Conservation (phyloP, 2,113 vertebrate species). For the Candoia aspera region DNA sequence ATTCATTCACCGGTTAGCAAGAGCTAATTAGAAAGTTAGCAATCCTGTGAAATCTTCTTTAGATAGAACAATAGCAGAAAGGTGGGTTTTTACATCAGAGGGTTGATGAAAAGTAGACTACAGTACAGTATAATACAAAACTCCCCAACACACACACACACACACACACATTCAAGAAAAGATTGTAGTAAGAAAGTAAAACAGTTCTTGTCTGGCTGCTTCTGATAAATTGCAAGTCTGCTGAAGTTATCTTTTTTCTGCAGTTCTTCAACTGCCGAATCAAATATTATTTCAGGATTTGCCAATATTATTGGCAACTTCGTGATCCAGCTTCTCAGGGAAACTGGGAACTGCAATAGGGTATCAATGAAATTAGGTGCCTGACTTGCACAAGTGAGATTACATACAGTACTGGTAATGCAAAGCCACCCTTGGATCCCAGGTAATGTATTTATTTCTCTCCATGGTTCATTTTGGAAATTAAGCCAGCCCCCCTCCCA, state of each 20-base stretch:
- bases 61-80: neutral
- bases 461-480: neutral
- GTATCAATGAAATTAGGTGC: neutral
- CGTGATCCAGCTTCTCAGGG: neutral
- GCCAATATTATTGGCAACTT: no score
- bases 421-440: neutral
- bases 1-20: neutral
- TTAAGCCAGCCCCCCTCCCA: neutral
- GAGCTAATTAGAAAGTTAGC: neutral
- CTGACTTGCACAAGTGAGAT: neutral
- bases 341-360: neutral
- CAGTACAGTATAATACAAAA: no score
- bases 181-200: neutral
- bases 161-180: neutral
- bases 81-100: neutral
- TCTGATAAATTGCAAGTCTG: neutral
- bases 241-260: neutral
- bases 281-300: neutral
- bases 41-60: neutral
- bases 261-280: neutral
- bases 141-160: neutral
- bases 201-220: neutral
- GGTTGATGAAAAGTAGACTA: neutral
- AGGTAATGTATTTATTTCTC: neutral
- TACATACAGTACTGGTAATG: neutral